phyloP scores from a whole-genome alignment of 2,113 vertebrate genomes.

The Fulica atra region DNA sequence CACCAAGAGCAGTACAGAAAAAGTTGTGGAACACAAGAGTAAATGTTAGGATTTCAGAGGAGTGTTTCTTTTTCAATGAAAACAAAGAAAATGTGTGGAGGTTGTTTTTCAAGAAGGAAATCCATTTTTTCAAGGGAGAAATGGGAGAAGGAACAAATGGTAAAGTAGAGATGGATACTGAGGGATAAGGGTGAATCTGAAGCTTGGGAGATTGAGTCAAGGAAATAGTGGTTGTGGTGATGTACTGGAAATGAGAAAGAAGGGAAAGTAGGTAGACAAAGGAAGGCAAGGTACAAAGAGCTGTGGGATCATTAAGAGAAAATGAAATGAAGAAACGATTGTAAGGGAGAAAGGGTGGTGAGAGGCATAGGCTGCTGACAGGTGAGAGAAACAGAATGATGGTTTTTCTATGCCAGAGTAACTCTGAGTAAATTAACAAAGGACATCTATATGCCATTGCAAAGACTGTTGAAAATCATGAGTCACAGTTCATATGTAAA shows the following conservation, averaged over 20 bases:
- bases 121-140: background rate
- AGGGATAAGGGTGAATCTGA: background rate
- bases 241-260: background rate
- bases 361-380: slow-evolving; percentile 9
- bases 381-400: slow-evolving; percentile 26
- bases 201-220: background rate
- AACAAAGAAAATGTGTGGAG: background rate
- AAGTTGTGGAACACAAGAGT: background rate
- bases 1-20: background rate
- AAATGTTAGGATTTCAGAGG: background rate
- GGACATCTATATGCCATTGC: background rate
- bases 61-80: background rate
- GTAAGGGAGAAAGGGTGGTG: background rate
- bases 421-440: slow-evolving; percentile 34
- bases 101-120: background rate
- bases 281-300: background rate
- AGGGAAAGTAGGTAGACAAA: background rate
- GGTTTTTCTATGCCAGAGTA: background rate
- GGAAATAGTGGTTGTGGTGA: background rate
- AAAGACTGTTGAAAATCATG: background rate
- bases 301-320: background rate
- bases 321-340: background rate
- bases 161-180: background rate
- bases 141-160: background rate
- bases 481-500: slow-evolving; percentile 55